Evolutionary conservation across 2,797 vertebrate genomes (phyloP), one percentile per base, ranked within the genome.

Genomic region (Astyanax mexicanus): DNA sequence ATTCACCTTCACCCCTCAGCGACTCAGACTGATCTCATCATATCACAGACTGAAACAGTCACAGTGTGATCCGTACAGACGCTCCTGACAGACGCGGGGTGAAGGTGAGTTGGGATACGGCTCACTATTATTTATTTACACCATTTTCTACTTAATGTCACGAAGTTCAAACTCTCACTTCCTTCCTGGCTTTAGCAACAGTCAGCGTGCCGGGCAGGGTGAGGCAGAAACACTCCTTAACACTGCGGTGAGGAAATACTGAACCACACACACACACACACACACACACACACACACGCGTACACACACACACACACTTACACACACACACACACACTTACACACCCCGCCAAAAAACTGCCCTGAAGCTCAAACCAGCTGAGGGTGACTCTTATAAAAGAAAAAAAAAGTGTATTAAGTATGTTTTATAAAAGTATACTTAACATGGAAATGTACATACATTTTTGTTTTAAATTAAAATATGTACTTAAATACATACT

Each of bases 141-240:
- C 25, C 13, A 29, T 51, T n/a, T 62, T 75, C 42, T 32, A 21
- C 23, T 32, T 40, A 21, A 29, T 57, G 21, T 45, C 1, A 67
- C n/a, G 3, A 49, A 10, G 44, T 57, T 47, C 13, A 45, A 10
- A n/a, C 51, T 62, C 49, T 71, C n/a, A 70, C 71, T 80, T 82
- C 73, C 77, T 76, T 77, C 71, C 66, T 80, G 52, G 4, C 4
- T 67, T 68, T 37, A 3, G 38, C 27, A 71, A 70, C 23, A 42
- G 6, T 19, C 10, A 9, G 7, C 15, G 15, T 44, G 37, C 12
- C 4, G 6, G 42, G 19, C 37, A 25, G 52, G 69, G 49, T 66
- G 49, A 64, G 45, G 69, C 51, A 52, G 25, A 12, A 40, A 55
- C 54, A 61, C 67, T 71, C 37, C 60, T 71, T 25, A 49, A 2